Conservation (phyloP, 2,113 vertebrate species). For the Tenrec ecaudatus region DNA sequence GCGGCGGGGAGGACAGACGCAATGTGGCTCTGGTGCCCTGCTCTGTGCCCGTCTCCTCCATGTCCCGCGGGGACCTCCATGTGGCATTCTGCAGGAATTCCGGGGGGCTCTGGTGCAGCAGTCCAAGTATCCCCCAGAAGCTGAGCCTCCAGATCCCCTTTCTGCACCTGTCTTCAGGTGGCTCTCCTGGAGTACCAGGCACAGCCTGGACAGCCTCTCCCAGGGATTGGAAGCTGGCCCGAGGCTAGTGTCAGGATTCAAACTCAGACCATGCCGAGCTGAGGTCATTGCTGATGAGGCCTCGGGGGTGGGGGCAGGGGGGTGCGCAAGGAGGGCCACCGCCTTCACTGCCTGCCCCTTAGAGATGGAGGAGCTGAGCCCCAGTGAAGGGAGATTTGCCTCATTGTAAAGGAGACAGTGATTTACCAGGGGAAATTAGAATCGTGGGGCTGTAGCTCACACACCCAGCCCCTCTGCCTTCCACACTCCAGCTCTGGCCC, state of each 20-base stretch:
- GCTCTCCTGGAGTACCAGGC: neutral
- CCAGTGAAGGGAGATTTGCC: neutral
- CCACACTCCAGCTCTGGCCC: neutral
- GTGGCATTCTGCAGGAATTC: too few species aligned
- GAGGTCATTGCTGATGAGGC: neutral
- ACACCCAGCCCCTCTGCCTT: neutral
- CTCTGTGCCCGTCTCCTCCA: neutral
- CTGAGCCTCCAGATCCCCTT: too few species aligned
- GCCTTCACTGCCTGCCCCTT: neutral
- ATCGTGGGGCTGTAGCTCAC: neutral
- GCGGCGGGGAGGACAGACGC: too few species aligned
- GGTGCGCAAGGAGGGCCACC: neutral
- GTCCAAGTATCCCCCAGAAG: neutral
- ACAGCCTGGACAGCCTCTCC: neutral
- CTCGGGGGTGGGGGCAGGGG: too few species aligned
- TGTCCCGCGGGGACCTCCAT: neutral
- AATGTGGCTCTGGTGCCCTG: fast-evolving
- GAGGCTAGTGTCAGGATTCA: neutral
- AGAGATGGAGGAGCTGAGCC: neutral
- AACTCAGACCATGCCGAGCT: neutral
- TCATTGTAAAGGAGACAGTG: neutral
- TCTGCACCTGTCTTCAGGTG: neutral
- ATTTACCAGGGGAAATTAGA: neutral
- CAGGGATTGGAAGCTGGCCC: neutral
- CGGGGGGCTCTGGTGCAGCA: neutral